Evolutionary conservation across 2,797 vertebrate genomes (phyloP).

Genomic region (Sarcoramphus papa): DNA sequence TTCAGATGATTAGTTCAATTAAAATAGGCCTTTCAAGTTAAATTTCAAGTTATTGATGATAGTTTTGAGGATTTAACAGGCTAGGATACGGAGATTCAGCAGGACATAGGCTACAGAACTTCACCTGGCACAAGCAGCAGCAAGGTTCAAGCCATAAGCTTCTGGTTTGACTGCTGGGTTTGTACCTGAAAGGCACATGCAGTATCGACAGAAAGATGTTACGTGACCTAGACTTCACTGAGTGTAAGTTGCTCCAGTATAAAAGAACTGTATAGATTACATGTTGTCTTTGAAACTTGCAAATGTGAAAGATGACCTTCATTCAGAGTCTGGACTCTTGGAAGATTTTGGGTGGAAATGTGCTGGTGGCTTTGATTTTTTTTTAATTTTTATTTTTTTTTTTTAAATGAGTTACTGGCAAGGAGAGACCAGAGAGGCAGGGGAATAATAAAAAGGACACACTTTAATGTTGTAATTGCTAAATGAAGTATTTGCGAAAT

Average conservation of each 20-base stretch:
- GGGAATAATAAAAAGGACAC: not conserved
- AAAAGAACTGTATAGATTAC: not conserved
- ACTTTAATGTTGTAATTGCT: not conserved
- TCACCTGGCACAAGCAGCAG: not conserved
- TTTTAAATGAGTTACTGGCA: not conserved
- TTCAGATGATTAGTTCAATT: not conserved
- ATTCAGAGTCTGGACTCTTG: not conserved
- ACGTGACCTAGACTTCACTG: not conserved
- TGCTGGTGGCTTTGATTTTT: not conserved
- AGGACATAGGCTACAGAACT: not conserved
- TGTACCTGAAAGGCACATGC: not conserved
- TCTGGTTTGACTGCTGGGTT: not conserved
- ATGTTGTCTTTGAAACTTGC: not conserved
- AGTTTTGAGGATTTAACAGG: not conserved
- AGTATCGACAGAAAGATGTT: fast-evolving
- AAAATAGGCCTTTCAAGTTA: not conserved
- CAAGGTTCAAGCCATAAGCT: not conserved
- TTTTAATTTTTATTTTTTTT: not conserved
- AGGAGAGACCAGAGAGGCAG: not conserved
- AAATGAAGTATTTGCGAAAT: not conserved
- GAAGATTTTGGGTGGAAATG: not conserved
- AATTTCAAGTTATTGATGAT: not conserved
- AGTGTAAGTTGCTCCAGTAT: not conserved
- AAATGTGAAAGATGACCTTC: not conserved
- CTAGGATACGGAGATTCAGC: not conserved